Evolutionary conservation across 2,888 invertebrate genomes (phyloP), one percentile per base, ranked within the genome.

Genomic region (Tiliacea aurago): DNA sequence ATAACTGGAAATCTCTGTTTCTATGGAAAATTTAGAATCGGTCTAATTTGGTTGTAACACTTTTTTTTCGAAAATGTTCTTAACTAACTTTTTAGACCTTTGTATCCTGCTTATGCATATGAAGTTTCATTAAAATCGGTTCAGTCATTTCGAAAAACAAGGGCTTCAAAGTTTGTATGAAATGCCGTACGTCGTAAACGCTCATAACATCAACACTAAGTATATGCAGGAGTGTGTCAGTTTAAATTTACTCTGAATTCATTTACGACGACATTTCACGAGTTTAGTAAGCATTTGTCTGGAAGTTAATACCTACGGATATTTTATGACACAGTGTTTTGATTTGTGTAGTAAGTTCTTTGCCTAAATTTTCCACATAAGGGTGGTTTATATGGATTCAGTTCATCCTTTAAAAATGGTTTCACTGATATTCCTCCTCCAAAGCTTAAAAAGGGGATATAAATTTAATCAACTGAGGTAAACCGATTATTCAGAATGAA

Each of bases 211-310:
- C 63, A 71, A 69, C 63, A 51, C 53, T 63, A 81, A 53, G 45
- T 73, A 51, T 66, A 62, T 67, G 59, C 61, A 65, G 28, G 76
- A 67, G 67, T 61, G 51, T 23, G 67, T 62, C 80, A 70, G 67
- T 77, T 81, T 61, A 70, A 72, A 70, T 82, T 70, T 53, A 49
- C 61, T 83, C 49, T 23, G 56, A 84, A 74, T 71, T 83, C 65
- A 55, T 75, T 75, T 69, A 75, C 56, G 70, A 72, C 53, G 49
- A 69, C 82, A 73, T 71, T 47, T 72, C 68, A 67, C n/a, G 59
- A 51, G 28, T 73, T 67, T n/a, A 66, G 64, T 62, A 59, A 62
- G 28, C 55, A 59, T 64, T 70, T 53, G 28, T 68, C 70, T 78
- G 33, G 45, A 70, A 59, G 59, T 63, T 74, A 70, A 51, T 70